phyloP scores from a whole-genome alignment of 1,140 invertebrate genomes.

The Ladona fulva region DNA sequence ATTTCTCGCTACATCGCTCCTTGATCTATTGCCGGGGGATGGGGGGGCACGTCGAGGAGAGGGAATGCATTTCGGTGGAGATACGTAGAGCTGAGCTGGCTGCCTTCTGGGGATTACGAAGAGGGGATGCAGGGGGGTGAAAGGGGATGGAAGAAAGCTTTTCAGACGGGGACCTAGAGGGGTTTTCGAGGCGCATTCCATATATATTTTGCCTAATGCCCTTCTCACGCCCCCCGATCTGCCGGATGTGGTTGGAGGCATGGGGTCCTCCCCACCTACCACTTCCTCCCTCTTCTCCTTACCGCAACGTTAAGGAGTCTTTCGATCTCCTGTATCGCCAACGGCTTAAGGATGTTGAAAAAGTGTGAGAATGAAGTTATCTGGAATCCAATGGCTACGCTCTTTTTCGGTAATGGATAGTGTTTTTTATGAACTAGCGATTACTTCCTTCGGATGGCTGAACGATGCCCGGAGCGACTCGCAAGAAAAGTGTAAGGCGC shows the following conservation, averaged over 20 bases:
- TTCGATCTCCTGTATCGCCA: background rate
- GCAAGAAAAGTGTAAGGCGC: too few relatives aligned
- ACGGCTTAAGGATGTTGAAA: background rate
- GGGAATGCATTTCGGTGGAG: background rate
- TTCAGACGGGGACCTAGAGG: background rate
- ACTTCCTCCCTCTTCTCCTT: background rate
- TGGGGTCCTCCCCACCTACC: background rate
- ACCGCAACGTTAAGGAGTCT: background rate
- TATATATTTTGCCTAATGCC: conserved; percentile 6
- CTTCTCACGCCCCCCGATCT: background rate
- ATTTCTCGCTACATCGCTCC: background rate
- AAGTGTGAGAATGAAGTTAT: conserved; percentile 10
- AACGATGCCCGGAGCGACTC: too few relatives aligned
- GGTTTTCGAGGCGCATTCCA: background rate
- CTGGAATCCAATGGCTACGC: background rate
- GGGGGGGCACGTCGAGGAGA: too few relatives aligned
- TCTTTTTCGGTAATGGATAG: background rate
- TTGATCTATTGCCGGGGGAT: too few relatives aligned
- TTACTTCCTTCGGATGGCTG: background rate
- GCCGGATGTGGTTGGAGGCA: background rate
- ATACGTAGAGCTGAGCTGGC: background rate
- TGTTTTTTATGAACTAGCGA: background rate
- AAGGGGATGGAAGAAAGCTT: background rate
- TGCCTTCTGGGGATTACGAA: background rate
- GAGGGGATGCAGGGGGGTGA: background rate